Base-by-base conservation (phyloP, 1,140 invertebrate genomes). In the Zaprionus inermis region DNA sequence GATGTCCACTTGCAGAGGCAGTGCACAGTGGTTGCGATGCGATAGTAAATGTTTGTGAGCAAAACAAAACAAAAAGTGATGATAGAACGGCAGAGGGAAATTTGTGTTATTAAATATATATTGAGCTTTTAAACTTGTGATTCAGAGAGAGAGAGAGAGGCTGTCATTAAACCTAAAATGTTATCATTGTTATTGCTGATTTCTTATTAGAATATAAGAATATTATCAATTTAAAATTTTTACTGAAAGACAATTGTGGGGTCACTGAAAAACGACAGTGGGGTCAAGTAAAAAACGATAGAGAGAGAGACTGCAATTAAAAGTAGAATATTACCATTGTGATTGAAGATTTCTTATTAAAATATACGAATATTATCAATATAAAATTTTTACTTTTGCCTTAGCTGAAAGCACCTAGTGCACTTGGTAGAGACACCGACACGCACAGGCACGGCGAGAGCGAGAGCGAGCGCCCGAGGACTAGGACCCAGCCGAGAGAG, bases 1-100 rank as follows among this genome's bases (percentile, higher is more conserved):
- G 46, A 72, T 57, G 44, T 51, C 18, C 72, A 75, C 58, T 57
- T 49, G 56, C 24, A 12, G 64, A 5, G 20, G 34, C 46, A 59
- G 20, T 12, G 55, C 22, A 72, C 61, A 41, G 32, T 65, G 69
- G 52, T 59, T 38, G 10, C 24, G 3, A 1, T 11, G 4, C 2
- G 1, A 2, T 52, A 5, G 14, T 12, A 28, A 52, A 52, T 24
- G 3, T n/a, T 1, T 30, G 12, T 3, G 10, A 28, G 14, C 41
- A 18, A 46, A n/a, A n/a, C n/a, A n/a, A n/a, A n/a, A n/a, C n/a
- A n/a, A n/a, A n/a, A n/a, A n/a, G n/a, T n/a, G n/a, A n/a, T n/a
- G n/a, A n/a, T n/a, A n/a, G n/a, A n/a, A n/a, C n/a, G n/a, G n/a
- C n/a, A n/a, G n/a, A n/a, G n/a, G n/a, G n/a, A n/a, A n/a, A n/a